Evolutionary conservation across 2,113 vertebrate species (phyloP), one percentile per base, ranked within the genome.

Genomic region (Osmerus mordax): DNA sequence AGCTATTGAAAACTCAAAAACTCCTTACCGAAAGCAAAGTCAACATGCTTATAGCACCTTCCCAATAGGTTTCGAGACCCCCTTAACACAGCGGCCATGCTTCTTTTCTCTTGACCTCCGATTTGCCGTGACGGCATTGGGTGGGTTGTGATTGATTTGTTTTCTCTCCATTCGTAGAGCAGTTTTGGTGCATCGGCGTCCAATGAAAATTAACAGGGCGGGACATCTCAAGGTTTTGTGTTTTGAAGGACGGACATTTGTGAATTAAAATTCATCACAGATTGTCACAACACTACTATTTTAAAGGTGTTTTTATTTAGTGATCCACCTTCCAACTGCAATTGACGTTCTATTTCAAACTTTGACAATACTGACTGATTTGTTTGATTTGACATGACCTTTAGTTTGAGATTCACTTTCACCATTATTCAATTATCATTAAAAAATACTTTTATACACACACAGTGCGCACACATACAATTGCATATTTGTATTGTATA

Each of bases 71-170:
- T 90, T 70, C 84, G 85, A 81, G 87, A 87, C 36, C 84, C 82
- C 83, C 89, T 89, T 28, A 94, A 67, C 71, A 92, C 73, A 64
- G 91, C 92, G 71, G 93, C 93, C 93, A 94, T 94, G 76, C 89
- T 94, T 91, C 80, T 86, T 85, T 82, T 67, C 79, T 83, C 73
- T 76, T 87, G 85, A 88, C 88, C 86, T 85, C 81, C 70, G 74
- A 72, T 47, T 14, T 77, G 76, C 74, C 80, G 82, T 65, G 12
- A 56, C 7, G 6, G 1, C 2, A 52, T 16, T 75, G 78, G 80
- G 54, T 12, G 47, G 5, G 1, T 53, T 15, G 0, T 67, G 5
- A 87, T 4, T 78, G 88, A 82, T 77, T 18, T 1, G 0, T 3
- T 0, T 3, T 9, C n/a, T 47, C 1, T 63, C 90, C 91, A 91